Conservation (phyloP, 2,113 vertebrate genomes). For the Atherinomorus stipes region DNA sequence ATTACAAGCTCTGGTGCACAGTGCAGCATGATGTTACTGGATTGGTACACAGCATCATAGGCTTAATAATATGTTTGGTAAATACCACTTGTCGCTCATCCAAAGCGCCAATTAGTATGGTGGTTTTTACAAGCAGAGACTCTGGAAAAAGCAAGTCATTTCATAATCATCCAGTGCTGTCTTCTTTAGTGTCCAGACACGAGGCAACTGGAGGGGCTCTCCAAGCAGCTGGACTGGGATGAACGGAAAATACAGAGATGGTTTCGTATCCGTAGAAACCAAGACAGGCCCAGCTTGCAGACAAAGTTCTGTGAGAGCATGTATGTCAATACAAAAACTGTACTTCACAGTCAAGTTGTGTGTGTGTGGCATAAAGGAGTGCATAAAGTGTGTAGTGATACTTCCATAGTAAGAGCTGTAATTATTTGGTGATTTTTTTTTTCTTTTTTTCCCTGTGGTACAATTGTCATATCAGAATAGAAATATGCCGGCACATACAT, state of each 20-base stretch:
- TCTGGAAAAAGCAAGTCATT: conserved; percentile 3
- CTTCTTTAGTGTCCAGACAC: conserved; percentile 87
- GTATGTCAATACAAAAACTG: conserved; percentile 83
- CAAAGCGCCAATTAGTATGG: conserved; percentile 12
- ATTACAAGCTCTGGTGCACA: conserved; percentile 14
- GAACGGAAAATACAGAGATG: conserved; percentile 93
- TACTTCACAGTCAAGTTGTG: not conserved
- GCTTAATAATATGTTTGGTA: conserved; percentile 21
- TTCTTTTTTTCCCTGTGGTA: not conserved
- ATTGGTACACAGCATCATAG: not conserved
- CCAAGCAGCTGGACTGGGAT: conserved; percentile 96
- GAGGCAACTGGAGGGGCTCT: conserved; percentile 91
- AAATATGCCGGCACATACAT: not conserved
- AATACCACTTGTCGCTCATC: conserved; percentile 13
- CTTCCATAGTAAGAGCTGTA: not conserved
- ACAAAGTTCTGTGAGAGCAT: conserved; percentile 95
- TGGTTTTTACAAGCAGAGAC: conserved; percentile 10
- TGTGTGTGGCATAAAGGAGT: not conserved
- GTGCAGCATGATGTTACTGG: conserved; percentile 12
- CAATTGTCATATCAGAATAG: not conserved
- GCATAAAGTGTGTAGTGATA: not conserved
- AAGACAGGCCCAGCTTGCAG: conserved; percentile 91
- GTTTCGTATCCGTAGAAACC: conserved; percentile 93
- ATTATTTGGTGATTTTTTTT: conserved; percentile 1
- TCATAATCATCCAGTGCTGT: conserved; percentile 7